These are phyloP conservation scores for Eilema sororculum DNA, from an alignment of 2,888 invertebrate genomes.

Conservation along the genomic window DNA sequence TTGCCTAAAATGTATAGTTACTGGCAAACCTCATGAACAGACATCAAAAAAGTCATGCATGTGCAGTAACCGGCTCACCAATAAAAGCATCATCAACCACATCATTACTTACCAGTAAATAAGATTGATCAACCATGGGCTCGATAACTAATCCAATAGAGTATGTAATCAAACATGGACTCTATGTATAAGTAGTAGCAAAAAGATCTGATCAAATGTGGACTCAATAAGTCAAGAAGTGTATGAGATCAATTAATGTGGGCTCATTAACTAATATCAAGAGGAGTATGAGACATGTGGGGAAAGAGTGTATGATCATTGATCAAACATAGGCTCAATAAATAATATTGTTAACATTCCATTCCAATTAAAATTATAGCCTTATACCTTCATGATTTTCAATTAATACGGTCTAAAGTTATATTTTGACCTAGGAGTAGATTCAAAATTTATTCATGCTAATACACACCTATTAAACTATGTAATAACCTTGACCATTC, in stretches of 20 bases:
- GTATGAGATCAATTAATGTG: background rate
- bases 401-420: background rate
- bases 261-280: background rate
- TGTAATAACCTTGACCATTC: background rate
- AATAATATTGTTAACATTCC: background rate
- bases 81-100: no score
- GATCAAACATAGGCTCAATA: no score
- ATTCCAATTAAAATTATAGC: no score
- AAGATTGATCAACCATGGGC: background rate
- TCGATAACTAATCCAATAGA: background rate
- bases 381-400: background rate
- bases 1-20: no score
- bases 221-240: background rate
- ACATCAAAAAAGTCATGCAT: no score
- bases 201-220: no score
- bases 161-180: background rate
- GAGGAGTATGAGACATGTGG: no score
- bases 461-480: slow-evolving; percentile 1
- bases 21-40: no score
- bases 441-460: background rate
- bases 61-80: no score
- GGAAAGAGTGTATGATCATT: no score
- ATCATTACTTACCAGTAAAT: no score
- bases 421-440: background rate
- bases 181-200: no score